Conservation (phyloP, 2,113 vertebrate genomes). For the Lasiurus borealis region DNA sequence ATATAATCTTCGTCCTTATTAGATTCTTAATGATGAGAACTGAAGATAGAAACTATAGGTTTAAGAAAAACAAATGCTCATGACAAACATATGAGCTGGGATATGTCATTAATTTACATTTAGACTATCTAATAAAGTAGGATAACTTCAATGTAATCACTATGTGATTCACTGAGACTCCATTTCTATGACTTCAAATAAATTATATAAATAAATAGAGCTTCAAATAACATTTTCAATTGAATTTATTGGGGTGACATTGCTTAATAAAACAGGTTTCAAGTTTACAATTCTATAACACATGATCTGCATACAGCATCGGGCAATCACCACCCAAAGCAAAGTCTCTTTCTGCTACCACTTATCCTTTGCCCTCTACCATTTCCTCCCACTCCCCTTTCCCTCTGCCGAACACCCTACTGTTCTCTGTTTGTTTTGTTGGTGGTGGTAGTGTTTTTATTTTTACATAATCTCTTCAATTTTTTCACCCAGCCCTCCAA, state of each 20-base stretch:
- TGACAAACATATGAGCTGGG: neutral
- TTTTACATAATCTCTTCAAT: neutral
- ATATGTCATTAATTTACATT: neutral
- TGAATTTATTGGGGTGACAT: neutral
- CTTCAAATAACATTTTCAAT: neutral
- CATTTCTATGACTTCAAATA: neutral
- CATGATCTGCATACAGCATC: neutral
- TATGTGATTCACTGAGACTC: neutral
- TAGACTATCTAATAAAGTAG: neutral
- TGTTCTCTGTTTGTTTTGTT: neutral
- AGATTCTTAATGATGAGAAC: neutral
- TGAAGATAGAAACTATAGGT: neutral
- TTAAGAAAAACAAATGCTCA: neutral
- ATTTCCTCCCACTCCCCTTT: neutral
- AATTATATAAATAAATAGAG: neutral
- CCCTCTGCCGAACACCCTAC: neutral
- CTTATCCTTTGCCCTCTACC: neutral
- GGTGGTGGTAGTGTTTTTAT: neutral
- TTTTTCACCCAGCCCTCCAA: neutral
- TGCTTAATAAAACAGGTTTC: neutral
- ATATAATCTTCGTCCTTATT: neutral
- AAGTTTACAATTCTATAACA: neutral
- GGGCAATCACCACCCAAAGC: neutral
- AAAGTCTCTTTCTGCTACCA: neutral
- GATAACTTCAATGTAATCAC: neutral